Conservation (phyloP, 2,113 vertebrate genomes). For the Toxostoma redivivum region DNA sequence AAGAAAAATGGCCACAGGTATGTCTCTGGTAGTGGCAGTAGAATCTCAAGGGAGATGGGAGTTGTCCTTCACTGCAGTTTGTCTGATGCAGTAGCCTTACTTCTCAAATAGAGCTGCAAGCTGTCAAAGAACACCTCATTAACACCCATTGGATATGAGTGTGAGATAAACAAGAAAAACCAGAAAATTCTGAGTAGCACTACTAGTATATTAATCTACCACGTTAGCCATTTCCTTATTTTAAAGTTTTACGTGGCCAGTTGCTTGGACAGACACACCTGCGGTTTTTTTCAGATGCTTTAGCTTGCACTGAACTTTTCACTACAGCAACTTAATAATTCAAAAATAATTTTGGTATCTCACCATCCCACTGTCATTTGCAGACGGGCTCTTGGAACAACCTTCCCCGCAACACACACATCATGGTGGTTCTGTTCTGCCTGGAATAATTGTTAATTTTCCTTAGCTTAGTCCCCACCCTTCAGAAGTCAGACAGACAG, state of each 20-base stretch:
- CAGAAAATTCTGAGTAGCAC: neutral
- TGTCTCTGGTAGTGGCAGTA: neutral
- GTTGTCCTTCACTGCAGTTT: neutral
- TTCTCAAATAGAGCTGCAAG: neutral
- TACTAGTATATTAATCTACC: neutral
- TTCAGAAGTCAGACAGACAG: neutral
- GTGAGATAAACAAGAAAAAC: neutral
- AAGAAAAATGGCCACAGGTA: neutral
- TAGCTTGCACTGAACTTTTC: neutral
- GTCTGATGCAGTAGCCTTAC: neutral
- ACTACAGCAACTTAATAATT: neutral
- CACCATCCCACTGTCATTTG: neutral
- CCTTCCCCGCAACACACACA: rapidly evolving
- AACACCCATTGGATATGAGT: neutral
- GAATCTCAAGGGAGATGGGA: neutral
- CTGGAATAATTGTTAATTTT: neutral
- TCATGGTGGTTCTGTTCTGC: neutral
- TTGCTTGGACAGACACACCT: neutral
- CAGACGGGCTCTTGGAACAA: neutral
- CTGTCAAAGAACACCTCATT: neutral
- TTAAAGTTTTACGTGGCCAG: neutral
- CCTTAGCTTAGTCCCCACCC: neutral
- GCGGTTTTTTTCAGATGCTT: neutral
- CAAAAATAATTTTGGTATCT: neutral
- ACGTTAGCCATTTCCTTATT: rapidly evolving